These are phyloP conservation scores for Chironomus tentans DNA, from an alignment of 2,888 invertebrate species.

Conservation along the genomic window DNA sequence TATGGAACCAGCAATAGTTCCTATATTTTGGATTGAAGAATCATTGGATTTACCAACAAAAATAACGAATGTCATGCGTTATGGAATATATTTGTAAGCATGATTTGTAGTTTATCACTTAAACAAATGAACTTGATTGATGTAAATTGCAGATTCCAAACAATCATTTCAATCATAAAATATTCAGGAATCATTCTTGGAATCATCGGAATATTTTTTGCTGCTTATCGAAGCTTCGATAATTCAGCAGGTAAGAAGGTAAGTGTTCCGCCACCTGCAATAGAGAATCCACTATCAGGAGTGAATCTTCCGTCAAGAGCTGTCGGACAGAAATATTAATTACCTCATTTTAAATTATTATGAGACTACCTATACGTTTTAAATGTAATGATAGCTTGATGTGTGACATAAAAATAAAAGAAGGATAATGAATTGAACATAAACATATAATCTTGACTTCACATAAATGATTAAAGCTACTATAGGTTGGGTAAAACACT, in stretches of 20 bases:
- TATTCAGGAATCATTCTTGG: not conserved
- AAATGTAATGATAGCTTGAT: too few relatives aligned
- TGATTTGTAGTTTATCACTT: not conserved
- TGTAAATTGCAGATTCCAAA: not conserved
- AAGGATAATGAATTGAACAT: too few relatives aligned
- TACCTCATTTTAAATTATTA: too few relatives aligned
- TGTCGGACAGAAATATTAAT: too few relatives aligned
- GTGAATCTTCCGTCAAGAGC: not conserved
- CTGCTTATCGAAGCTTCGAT: not conserved
- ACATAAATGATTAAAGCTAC: too few relatives aligned
- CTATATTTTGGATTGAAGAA: conserved; percentile 76
- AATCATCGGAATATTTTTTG: not conserved
- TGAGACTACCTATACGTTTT: too few relatives aligned
- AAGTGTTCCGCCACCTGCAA: not conserved
- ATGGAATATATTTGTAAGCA: not conserved
- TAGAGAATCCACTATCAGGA: not conserved
- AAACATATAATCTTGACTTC: too few relatives aligned
- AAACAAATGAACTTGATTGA: not conserved
- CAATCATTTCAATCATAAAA: not conserved
- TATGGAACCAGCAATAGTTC: conserved; percentile 55
- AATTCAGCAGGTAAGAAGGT: not conserved
- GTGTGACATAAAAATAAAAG: too few relatives aligned
- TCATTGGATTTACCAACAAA: conserved; percentile 55
- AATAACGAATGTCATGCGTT: not conserved
- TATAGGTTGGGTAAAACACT: too few relatives aligned